Percentiles rank a stretch among this genome's conserved stretches.
Evolutionary conservation across 2,113 vertebrate genomes (phyloP).

Genomic region (Rhineura floridana): DNA sequence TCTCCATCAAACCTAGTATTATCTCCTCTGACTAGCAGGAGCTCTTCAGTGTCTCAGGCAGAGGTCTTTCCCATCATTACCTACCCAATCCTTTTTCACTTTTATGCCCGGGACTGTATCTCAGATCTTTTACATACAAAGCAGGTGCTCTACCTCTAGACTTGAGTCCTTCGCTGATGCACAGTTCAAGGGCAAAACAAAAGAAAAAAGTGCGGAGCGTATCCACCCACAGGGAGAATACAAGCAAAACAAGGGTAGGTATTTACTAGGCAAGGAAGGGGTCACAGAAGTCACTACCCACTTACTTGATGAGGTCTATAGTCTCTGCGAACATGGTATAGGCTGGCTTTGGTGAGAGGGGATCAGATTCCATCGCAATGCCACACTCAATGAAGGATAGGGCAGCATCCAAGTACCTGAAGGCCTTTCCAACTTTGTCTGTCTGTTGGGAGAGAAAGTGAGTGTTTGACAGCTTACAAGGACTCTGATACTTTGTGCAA

Average conservation of each 20-base stretch:
- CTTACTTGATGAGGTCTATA: constrained; percentile 90
- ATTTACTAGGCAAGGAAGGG: background rate
- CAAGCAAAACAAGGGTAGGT: background rate
- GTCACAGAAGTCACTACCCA: background rate
- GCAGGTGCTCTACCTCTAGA: background rate
- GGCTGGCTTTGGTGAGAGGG: constrained; percentile 81
- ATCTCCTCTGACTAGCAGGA: background rate
- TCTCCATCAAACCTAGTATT: too few species aligned
- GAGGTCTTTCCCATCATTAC: background rate
- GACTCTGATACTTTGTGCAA: background rate
- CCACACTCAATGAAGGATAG: constrained; percentile 91
- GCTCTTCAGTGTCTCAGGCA: too few species aligned
- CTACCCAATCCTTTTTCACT: background rate
- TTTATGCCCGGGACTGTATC: background rate
- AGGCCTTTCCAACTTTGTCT: constrained; percentile 86
- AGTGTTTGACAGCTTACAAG: background rate
- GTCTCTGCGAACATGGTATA: constrained; percentile 90
- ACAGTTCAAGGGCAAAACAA: background rate
- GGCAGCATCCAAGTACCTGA: constrained; percentile 89
- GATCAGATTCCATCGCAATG: constrained; percentile 85
- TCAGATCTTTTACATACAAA: too few species aligned
- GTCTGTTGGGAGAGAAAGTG: constrained; percentile 70
- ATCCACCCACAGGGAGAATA: background rate
- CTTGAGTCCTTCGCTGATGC: background rate
- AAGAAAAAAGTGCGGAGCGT: background rate